A percentile compares a stretch with the other conserved stretches of the same genome.
Conservation (phyloP, 2,888 invertebrate species). For the Pandemis cinnamomeana region DNA sequence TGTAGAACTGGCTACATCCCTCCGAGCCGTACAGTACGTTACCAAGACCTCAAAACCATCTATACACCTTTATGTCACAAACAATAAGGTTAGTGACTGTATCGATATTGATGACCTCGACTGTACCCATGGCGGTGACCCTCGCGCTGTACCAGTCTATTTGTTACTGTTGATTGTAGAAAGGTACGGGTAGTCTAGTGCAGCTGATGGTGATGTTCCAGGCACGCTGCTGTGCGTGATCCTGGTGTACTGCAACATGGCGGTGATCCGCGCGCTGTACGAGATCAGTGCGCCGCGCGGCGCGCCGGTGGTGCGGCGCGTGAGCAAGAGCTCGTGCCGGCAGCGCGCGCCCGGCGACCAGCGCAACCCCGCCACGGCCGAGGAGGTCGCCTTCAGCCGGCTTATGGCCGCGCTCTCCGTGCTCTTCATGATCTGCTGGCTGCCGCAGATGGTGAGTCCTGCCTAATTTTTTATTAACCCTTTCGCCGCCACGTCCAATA, state of each 20-base stretch:
- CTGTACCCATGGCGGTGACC: too few relatives aligned
- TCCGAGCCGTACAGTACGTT: too few relatives aligned
- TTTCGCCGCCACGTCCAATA: too few relatives aligned
- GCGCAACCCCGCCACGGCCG: conserved; percentile 86
- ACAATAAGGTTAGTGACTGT: too few relatives aligned
- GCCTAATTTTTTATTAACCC: too few relatives aligned
- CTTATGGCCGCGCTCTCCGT: conserved; percentile 93
- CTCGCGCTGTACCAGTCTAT: too few relatives aligned
- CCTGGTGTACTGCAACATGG: conserved; percentile 92
- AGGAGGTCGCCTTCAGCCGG: conserved; percentile 93
- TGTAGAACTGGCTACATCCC: too few relatives aligned
- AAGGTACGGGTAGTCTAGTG: too few relatives aligned
- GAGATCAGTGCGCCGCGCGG: conserved; percentile 77
- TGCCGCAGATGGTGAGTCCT: conserved; percentile 92
- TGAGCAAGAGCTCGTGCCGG: conserved; percentile 71
- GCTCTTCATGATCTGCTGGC: conserved; percentile 93
- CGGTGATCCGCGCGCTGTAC: conserved; percentile 90
- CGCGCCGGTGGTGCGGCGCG: conserved; percentile 67
- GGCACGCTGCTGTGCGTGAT: conserved; percentile 89
- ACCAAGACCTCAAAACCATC: too few relatives aligned
- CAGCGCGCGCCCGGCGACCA: conserved; percentile 61
- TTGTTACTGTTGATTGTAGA: too few relatives aligned
- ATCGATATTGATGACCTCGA: too few relatives aligned
- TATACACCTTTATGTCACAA: too few relatives aligned
- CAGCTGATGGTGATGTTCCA: conserved; percentile 55